phyloP scores from a whole-genome alignment of 2,113 vertebrate genomes.

The Galbula dea region DNA sequence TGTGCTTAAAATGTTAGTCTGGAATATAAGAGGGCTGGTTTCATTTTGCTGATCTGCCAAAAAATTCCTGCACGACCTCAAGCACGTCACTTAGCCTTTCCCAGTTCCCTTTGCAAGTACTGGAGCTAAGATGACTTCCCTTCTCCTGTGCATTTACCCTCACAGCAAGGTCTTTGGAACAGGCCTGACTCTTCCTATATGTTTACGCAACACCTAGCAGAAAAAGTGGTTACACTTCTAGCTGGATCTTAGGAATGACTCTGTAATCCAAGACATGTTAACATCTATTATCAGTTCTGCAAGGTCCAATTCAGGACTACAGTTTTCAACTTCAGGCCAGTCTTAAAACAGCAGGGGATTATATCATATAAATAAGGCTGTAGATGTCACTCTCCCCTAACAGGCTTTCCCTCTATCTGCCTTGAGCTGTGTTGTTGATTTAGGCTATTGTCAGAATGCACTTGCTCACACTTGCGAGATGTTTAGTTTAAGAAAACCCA shows the following conservation, averaged over 20 bases:
- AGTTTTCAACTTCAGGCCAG: background rate
- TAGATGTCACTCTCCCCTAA: conserved; percentile 38
- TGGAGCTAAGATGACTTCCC: background rate
- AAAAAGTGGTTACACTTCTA: background rate
- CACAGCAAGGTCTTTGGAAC: background rate
- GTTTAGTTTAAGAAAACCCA: conserved; percentile 48
- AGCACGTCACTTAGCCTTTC: background rate
- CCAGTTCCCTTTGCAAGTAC: background rate
- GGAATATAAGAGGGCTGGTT: background rate
- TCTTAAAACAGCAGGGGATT: background rate
- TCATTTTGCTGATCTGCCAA: background rate
- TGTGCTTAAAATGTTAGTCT: background rate
- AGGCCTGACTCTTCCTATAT: background rate
- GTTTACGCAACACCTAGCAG: background rate
- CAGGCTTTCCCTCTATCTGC: background rate
- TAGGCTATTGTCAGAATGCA: conserved; percentile 42
- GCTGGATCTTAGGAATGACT: rapidly evolving
- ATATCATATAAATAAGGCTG: conserved; percentile 2
- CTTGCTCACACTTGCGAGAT: conserved; percentile 43
- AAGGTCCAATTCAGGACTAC: background rate
- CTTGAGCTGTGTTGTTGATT: conserved; percentile 6
- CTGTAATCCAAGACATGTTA: background rate
- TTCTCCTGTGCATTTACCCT: background rate
- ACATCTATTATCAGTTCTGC: background rate
- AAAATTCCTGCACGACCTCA: background rate